These are phyloP conservation scores for Gallinago undulata DNA, from an alignment of 2,113 vertebrate genomes.

Conservation along the genomic window DNA sequence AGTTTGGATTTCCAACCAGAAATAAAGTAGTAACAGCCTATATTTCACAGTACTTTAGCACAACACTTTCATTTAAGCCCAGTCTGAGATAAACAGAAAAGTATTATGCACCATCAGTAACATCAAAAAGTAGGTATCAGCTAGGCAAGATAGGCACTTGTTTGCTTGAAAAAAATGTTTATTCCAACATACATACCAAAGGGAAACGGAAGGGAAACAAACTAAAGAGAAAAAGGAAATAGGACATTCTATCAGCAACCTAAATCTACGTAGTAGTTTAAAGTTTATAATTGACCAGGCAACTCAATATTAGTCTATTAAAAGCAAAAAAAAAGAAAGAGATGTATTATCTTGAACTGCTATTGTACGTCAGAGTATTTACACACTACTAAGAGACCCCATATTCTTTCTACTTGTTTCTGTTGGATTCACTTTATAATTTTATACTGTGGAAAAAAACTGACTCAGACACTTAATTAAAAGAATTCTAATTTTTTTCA, in stretches of 20 bases:
- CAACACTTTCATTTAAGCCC: neutral
- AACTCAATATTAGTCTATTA: neutral
- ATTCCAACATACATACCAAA: neutral
- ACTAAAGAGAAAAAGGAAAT: neutral
- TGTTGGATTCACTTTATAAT: neutral
- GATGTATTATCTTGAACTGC: neutral
- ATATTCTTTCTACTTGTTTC: neutral
- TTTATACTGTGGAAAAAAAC: neutral
- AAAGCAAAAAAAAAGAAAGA: neutral
- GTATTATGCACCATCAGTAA: rapidly evolving
- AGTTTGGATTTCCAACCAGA: neutral
- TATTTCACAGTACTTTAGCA: neutral
- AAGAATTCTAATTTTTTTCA: neutral
- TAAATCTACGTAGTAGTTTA: neutral
- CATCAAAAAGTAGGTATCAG: neutral
- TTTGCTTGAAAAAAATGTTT: neutral
- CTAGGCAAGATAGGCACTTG: neutral
- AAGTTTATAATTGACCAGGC: neutral
- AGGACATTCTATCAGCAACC: neutral
- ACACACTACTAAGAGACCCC: neutral
- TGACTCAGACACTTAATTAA: neutral
- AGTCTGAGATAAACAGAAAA: neutral
- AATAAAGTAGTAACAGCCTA: neutral
- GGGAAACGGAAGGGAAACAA: neutral
- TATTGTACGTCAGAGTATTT: neutral